These are phyloP conservation scores for Dilophus febrilis DNA, from an alignment of 2,888 invertebrate species.

Conservation along the genomic window DNA sequence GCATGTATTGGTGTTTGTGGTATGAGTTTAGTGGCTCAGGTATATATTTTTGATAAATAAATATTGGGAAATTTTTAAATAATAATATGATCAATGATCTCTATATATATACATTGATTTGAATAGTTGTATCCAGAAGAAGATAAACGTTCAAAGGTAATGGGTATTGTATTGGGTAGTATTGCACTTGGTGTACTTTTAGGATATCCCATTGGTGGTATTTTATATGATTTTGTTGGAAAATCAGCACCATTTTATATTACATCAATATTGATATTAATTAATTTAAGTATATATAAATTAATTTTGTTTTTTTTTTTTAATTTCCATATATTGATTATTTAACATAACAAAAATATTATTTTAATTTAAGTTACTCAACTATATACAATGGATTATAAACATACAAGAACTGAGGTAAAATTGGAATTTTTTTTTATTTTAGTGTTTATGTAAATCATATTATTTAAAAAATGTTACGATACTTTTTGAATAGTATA, in stretches of 20 bases:
- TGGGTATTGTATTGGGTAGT: constrained; percentile 68
- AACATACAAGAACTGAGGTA: constrained; percentile 8
- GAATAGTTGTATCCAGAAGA: constrained; percentile 28
- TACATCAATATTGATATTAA: constrained; percentile 39
- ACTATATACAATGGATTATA: constrained; percentile 21
- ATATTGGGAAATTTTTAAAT: neutral
- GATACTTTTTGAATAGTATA: too few species aligned
- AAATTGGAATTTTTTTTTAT: too few species aligned
- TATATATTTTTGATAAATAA: constrained; percentile 16
- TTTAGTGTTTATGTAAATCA: too few species aligned
- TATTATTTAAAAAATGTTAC: too few species aligned
- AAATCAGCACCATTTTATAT: constrained; percentile 58
- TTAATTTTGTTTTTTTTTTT: too few species aligned
- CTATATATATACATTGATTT: constrained; percentile 1
- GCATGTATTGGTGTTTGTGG: constrained; percentile 65
- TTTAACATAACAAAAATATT: too few species aligned
- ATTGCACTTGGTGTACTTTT: constrained; percentile 63
- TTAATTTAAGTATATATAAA: constrained; percentile 35
- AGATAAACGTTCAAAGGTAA: constrained; percentile 39
- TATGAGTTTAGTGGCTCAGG: constrained; percentile 57
- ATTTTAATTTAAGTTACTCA: too few species aligned
- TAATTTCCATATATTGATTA: too few species aligned
- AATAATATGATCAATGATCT: neutral
- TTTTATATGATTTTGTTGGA: constrained; percentile 57
- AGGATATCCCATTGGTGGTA: constrained; percentile 67